phyloP scores from a whole-genome alignment of 2,888 invertebrate genomes.

The Drosophila picticornis region DNA sequence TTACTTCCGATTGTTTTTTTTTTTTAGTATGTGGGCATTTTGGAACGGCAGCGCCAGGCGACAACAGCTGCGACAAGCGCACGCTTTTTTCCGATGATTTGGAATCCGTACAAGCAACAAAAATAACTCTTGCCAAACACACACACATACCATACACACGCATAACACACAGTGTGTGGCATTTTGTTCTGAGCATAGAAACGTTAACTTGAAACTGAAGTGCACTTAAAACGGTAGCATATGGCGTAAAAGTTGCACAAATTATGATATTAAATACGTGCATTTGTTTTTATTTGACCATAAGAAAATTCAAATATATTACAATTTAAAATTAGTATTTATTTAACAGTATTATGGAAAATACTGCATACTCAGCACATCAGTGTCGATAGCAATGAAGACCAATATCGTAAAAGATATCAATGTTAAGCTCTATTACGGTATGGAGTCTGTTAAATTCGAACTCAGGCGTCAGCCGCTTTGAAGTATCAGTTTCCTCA shows the following conservation, averaged over 20 bases:
- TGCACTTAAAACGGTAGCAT: constrained; percentile 50
- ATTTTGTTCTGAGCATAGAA: constrained; percentile 32
- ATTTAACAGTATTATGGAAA: constrained; percentile 18
- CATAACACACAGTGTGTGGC: constrained; percentile 63
- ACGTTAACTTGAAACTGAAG: constrained; percentile 1
- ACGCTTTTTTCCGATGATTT: constrained; percentile 70
- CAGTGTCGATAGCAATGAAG: not conserved
- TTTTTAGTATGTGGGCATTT: constrained; percentile 28
- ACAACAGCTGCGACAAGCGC: constrained; percentile 73
- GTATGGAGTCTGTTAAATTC: constrained; percentile 1
- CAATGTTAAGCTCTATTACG: not conserved
- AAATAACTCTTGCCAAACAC: constrained; percentile 4
- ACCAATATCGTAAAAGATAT: not conserved
- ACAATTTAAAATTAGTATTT: constrained; percentile 4
- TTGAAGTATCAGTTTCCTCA: not conserved
- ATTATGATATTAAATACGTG: not conserved
- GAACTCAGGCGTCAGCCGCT: not conserved
- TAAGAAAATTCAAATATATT: not conserved
- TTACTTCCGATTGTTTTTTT: constrained; percentile 80
- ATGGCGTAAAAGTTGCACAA: constrained; percentile 37
- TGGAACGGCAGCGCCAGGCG: constrained; percentile 58
- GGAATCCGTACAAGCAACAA: constrained; percentile 74
- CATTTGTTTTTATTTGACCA: not conserved
- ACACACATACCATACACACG: not conserved
- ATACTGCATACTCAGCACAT: constrained; percentile 5